Evolutionary conservation across 2,113 vertebrate genomes (phyloP).

Genomic region (Eptesicus fuscus): DNA sequence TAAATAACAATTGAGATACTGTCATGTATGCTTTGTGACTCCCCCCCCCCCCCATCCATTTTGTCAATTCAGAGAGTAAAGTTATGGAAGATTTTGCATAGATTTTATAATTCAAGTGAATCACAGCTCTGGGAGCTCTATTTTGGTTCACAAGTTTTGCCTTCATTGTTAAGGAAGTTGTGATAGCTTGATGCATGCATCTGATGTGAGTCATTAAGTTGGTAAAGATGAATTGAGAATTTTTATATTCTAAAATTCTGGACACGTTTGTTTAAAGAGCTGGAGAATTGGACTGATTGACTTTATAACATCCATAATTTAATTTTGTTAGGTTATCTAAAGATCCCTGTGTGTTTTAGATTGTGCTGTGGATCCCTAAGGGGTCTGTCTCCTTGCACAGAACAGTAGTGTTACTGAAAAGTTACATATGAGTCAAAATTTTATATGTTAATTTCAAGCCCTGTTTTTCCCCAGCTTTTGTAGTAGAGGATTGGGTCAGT

Average conservation of each 20-base stretch:
- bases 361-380: neutral
- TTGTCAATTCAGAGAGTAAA: slow-evolving; percentile 27
- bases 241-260: neutral
- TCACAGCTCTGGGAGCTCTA: neutral
- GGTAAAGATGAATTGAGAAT: neutral
- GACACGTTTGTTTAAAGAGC: neutral
- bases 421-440: neutral
- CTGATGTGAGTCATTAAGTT: neutral
- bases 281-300: neutral
- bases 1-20: slow-evolving; percentile 5
- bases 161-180: neutral
- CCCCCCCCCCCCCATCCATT: neutral
- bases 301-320: neutral
- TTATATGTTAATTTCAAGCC: neutral
- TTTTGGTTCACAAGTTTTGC: slow-evolving; percentile 39
- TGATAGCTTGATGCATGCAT: neutral
- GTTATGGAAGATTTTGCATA: slow-evolving; percentile 37
- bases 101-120: neutral
- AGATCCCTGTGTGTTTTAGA: neutral
- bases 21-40: neutral
- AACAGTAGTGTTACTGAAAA: neutral
- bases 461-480: neutral
- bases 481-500: neutral
- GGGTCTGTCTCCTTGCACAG: neutral
- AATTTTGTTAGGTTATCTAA: neutral